Percentiles rank a stretch among this genome's conserved stretches.
These are phyloP conservation scores for Peromyscus nudipes DNA, from an alignment of 2,797 vertebrate species.

Conservation along the genomic window DNA sequence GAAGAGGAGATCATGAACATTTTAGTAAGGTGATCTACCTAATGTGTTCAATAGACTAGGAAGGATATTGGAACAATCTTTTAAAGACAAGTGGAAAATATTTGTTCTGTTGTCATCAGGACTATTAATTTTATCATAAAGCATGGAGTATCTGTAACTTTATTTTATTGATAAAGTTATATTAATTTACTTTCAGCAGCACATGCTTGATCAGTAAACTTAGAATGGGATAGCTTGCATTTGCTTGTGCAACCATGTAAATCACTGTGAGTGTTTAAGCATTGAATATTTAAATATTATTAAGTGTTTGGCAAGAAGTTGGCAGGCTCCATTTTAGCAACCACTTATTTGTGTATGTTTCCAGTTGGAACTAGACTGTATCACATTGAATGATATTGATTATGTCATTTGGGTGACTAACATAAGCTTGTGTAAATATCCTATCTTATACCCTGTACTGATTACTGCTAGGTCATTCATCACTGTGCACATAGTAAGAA, in stretches of 20 bases:
- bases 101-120: constrained; percentile 54
- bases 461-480: background rate
- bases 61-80: background rate
- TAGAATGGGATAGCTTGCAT: constrained; percentile 49
- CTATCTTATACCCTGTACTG: background rate
- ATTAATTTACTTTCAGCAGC: constrained; percentile 52
- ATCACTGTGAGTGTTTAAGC: constrained; percentile 60
- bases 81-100: constrained; percentile 63
- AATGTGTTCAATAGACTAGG: background rate
- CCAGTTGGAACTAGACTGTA: constrained; percentile 35
- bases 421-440: constrained; percentile 6
- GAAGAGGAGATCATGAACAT: constrained; percentile 47
- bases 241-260: constrained; percentile 62
- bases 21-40: constrained; percentile 60
- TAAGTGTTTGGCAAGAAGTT: constrained; percentile 59
- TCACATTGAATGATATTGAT: constrained; percentile 41
- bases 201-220: constrained; percentile 44
- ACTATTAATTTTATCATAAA: constrained; percentile 77
- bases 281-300: constrained; percentile 36
- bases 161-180: constrained; percentile 43
- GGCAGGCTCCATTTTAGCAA: constrained; percentile 49
- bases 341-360: constrained; percentile 4
- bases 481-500: background rate
- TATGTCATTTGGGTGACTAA: constrained; percentile 47
- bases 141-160: background rate